A percentile compares a stretch with the other conserved stretches of the same genome.
Conservation (phyloP, 2,888 invertebrate genomes). For the Phragmatobia fuliginosa region DNA sequence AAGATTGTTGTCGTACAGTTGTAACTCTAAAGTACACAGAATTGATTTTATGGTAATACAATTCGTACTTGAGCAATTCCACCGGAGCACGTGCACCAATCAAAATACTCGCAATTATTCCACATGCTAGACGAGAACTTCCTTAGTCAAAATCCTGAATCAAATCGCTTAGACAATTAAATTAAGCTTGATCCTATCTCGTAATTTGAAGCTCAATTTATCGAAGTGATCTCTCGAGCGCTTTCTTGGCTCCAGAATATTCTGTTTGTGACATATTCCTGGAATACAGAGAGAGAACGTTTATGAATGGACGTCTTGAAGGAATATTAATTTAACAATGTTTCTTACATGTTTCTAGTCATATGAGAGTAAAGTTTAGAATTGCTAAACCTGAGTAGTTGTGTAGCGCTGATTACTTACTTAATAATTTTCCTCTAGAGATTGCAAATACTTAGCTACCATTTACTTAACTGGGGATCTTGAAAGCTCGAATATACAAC, state of each 20-base stretch:
- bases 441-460: not conserved
- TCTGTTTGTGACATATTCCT: not conserved
- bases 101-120: slow-evolving; percentile 14
- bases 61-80: slow-evolving; percentile 5
- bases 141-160: slow-evolving; percentile 14
- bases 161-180: slow-evolving; percentile 4
- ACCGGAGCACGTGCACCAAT: slow-evolving; percentile 4
- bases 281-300: not conserved
- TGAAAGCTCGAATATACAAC: not conserved
- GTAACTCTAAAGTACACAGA: not conserved
- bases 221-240: not conserved
- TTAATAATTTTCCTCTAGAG: not conserved
- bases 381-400: not conserved
- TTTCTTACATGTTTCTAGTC: not conserved
- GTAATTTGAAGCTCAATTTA: slow-evolving; percentile 13
- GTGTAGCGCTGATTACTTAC: not conserved
- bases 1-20: not conserved
- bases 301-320: not conserved
- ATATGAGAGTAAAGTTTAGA: not conserved
- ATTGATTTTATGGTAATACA: not conserved
- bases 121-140: not conserved
- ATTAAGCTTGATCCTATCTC: slow-evolving; percentile 10
- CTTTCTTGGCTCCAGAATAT: slow-evolving; percentile 1
- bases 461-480: not conserved
- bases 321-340: not conserved